Evolutionary conservation across 2,113 vertebrate genomes (phyloP), one percentile per base, ranked within the genome.

Genomic region (Oreochromis spilurus): DNA sequence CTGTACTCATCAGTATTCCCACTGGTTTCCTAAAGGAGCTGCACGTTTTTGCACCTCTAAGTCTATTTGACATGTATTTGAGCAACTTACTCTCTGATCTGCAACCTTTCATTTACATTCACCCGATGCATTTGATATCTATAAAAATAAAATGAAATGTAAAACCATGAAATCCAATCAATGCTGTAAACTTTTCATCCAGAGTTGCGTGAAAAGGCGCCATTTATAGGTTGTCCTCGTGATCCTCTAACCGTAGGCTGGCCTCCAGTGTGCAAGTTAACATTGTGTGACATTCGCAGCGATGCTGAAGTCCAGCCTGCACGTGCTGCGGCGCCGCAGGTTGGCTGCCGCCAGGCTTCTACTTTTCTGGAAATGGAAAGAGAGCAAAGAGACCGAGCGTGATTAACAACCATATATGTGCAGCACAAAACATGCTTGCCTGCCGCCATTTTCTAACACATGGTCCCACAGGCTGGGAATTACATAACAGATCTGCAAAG

Each of bases 401-500:
- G 93, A 95, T 95, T 95, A 95, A 95, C 91, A 86, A 67, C 88
- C 87, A 89, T 95, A 82, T 92, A 93, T 91, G 92, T 94, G 93
- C 89, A 85, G 89, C 84, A 78, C 85, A 88, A 93, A 67, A 90
- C 94, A 84, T 89, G 85, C 91, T 87, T 85, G 91, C 91, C 91
- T 88, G 90, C 90, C 54, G 90, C 94, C 94, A 93, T 94, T 91
- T 92, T 58, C 88, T 70, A 88, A 83, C 87, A 57, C 89, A 90
- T 57, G 43, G 70, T 65, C 88, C 91, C 87, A 89, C 89, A 81
- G 93, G 93, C 95, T 83, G 75, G 67, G 54, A 87, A 90, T 94
- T 94, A 85, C 91, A 86, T 94, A 94, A 95, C 81, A 67, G 78
- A 91, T 87, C 88, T 85, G 90, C 81, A 86, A 86, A 93, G 84